phyloP scores from a whole-genome alignment of 2,797 vertebrate species.

The Oceanodroma leucorhoa region DNA sequence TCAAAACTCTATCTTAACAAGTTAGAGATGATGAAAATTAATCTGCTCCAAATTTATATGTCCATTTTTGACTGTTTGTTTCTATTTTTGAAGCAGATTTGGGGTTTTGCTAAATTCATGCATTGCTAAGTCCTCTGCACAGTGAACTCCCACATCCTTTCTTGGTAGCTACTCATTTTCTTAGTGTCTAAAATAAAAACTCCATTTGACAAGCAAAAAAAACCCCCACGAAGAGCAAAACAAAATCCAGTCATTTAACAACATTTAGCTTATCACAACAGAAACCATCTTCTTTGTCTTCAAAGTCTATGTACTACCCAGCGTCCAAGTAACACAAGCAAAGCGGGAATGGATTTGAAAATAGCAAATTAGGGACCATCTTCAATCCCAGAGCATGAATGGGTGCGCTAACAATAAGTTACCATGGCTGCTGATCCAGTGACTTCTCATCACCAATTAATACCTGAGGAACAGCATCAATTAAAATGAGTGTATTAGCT shows the following conservation, averaged over 20 bases:
- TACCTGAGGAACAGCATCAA: not conserved
- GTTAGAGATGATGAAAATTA: not conserved
- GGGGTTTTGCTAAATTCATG: not conserved
- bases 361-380: rapidly evolving
- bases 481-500: not conserved
- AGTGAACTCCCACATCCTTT: not conserved
- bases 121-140: not conserved
- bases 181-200: not conserved
- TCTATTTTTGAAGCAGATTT: not conserved
- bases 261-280: not conserved
- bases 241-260: not conserved
- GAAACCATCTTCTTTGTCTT: not conserved
- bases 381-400: not conserved
- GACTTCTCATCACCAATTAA: not conserved
- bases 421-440: not conserved
- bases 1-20: not conserved
- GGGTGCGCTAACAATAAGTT: not conserved
- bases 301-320: not conserved
- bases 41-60: not conserved
- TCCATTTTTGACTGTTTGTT: not conserved
- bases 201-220: not conserved
- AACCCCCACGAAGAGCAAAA: not conserved
- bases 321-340: not conserved
- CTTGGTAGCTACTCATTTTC: not conserved
- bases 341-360: not conserved